These are phyloP conservation scores for Rhea americana DNA, from an alignment of 2,113 vertebrate species.

Conservation along the genomic window DNA sequence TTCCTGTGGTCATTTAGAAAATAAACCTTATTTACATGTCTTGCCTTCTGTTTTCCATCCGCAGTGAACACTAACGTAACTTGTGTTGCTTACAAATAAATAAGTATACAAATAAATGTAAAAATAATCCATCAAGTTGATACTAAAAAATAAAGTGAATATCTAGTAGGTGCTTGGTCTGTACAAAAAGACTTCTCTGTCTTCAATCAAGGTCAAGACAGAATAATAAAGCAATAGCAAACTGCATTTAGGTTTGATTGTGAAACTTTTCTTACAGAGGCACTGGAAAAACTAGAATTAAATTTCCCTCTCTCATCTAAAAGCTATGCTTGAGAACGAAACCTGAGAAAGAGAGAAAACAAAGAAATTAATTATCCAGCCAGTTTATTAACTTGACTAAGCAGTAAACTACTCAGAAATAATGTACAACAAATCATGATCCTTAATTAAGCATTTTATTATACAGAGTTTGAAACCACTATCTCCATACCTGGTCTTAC, in stretches of 20 bases:
- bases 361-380: background rate
- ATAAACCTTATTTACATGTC: background rate
- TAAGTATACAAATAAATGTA: background rate
- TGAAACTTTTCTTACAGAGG: background rate
- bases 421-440: background rate
- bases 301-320: background rate
- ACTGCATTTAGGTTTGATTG: background rate
- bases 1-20: background rate
- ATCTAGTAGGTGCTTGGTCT: accelerated
- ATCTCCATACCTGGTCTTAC: background rate
- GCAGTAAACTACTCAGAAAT: background rate
- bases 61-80: background rate
- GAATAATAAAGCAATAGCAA: background rate
- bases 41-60: background rate
- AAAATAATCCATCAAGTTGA: background rate
- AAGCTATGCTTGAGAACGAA: background rate
- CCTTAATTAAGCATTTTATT: background rate
- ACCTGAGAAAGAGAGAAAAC: background rate
- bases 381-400: background rate
- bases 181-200: background rate
- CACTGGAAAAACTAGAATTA: background rate
- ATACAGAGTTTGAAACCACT: background rate
- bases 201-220: background rate
- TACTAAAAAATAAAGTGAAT: background rate
- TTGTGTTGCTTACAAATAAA: background rate